Conservation (phyloP, 1,140 invertebrate species). For the Acyrthosiphon pisum region DNA sequence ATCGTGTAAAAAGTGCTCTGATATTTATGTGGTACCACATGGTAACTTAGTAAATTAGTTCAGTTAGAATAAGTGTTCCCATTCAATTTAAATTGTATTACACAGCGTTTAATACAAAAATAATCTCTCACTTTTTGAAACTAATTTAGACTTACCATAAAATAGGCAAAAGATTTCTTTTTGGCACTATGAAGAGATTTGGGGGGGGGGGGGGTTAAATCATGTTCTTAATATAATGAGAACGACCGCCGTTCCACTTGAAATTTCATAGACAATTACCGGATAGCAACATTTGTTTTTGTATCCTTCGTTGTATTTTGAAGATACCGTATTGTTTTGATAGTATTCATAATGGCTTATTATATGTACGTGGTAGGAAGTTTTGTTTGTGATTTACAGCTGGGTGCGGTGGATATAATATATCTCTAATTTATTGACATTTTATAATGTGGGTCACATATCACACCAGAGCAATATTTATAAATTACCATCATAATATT, state of each 20-base stretch:
- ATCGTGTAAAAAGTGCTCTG: neutral
- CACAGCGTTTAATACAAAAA: neutral
- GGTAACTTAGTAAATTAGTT: neutral
- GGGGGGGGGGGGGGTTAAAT: neutral
- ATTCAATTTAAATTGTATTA: neutral
- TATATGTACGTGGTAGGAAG: neutral
- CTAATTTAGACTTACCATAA: neutral
- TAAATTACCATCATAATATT: neutral
- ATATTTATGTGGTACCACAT: neutral
- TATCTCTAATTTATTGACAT: constrained; percentile 30
- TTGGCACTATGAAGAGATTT: neutral
- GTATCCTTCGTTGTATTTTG: neutral
- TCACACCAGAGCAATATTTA: neutral
- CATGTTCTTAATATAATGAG: neutral
- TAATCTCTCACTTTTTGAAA: neutral
- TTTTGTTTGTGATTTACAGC: neutral
- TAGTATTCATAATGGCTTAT: constrained; percentile 23
- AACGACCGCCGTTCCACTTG: neutral
- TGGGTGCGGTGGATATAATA: neutral
- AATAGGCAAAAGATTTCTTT: neutral
- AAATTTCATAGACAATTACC: neutral
- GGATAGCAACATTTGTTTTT: neutral
- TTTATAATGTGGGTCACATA: neutral
- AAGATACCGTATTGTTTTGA: constrained; percentile 29
- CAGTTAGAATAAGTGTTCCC: neutral